A percentile compares a stretch with the other conserved stretches of the same genome.
Evolutionary conservation across 2,888 invertebrate genomes (phyloP).

Genomic region (Tachina grossa): DNA sequence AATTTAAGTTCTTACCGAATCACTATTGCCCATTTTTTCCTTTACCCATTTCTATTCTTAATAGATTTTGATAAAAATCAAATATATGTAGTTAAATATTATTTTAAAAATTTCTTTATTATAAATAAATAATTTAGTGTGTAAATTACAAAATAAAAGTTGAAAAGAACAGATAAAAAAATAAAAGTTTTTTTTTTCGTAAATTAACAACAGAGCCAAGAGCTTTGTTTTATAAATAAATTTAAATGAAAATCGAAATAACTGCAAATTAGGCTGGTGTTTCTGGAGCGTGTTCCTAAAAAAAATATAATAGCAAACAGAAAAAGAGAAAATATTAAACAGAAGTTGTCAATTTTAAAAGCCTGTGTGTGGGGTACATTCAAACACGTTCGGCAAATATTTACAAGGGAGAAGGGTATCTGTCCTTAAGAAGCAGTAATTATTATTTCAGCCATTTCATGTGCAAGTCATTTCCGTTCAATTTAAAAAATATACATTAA

Average conservation of each 20-base stretch:
- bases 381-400: conserved; percentile 29
- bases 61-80: no score
- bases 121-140: conserved; percentile 44
- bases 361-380: conserved; percentile 31
- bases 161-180: conserved; percentile 34
- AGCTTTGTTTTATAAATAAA: conserved; percentile 17
- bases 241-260: conserved; percentile 18
- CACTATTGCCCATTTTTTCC: no score
- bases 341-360: conserved; percentile 6
- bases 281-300: conserved; percentile 77
- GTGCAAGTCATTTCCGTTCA: conserved; percentile 36
- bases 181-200: conserved; percentile 7
- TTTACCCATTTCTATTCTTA: no score
- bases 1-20: no score
- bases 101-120: conserved; percentile 56
- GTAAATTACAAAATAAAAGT: conserved; percentile 46
- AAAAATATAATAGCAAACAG: conserved; percentile 45
- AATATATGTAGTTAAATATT: not conserved
- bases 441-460: conserved; percentile 4
- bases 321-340: conserved; percentile 32
- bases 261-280: conserved; percentile 74
- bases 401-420: conserved; percentile 49
- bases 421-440: conserved; percentile 29
- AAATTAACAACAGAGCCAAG: conserved; percentile 42
- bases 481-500: conserved; percentile 81